phyloP scores from a whole-genome alignment of 2,113 vertebrate genomes.

The Pampusana beccarii region DNA sequence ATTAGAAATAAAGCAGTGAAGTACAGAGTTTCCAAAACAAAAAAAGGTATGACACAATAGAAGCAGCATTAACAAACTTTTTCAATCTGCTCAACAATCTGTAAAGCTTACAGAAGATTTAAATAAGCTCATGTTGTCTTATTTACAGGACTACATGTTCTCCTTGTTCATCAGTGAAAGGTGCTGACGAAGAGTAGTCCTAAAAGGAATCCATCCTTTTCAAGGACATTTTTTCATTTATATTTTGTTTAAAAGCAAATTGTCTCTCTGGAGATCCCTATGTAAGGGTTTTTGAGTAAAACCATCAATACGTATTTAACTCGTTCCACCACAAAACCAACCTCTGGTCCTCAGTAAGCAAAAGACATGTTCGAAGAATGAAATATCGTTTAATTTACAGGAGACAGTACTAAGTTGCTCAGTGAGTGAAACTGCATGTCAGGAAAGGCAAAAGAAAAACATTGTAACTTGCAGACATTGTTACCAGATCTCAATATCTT shows the following conservation, averaged over 20 bases:
- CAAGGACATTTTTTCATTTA: background rate
- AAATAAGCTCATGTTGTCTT: background rate
- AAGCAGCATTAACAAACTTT: background rate
- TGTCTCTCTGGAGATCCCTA: background rate
- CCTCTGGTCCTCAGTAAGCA: background rate
- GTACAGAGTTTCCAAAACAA: background rate
- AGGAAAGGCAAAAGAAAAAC: background rate
- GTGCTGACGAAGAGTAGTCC: background rate
- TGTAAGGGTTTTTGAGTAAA: background rate
- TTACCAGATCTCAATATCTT: background rate
- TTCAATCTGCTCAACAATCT: background rate
- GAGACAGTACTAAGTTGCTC: background rate
- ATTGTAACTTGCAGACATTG: background rate
- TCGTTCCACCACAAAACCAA: background rate
- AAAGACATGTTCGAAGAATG: background rate
- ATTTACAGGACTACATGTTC: background rate
- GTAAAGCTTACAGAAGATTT: background rate
- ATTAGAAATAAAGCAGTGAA: background rate
- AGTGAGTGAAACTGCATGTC: background rate
- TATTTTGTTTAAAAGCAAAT: background rate
- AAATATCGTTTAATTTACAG: background rate
- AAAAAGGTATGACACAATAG: background rate
- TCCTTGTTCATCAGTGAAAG: background rate
- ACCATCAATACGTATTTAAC: background rate
- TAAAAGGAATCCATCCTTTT: background rate